phyloP scores from a whole-genome alignment of 1,140 invertebrate species.

The Acromyrmex charruanus region DNA sequence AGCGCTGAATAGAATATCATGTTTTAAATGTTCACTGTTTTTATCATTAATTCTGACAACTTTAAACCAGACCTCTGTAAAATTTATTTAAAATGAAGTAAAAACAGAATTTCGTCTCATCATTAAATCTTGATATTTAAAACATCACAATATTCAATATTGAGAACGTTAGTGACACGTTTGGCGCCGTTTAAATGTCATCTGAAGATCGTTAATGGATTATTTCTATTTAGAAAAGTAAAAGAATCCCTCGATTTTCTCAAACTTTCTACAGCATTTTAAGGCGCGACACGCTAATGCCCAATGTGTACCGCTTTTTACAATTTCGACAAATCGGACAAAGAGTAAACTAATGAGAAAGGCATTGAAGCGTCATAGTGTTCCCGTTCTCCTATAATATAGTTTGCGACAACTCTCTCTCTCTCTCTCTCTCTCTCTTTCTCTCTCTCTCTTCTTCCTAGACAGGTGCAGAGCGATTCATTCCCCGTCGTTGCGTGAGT shows the following conservation, averaged over 20 bases:
- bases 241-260: background rate
- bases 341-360: slow-evolving; percentile 9
- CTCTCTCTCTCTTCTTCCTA: slow-evolving; percentile 59
- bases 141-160: background rate
- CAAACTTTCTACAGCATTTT: slow-evolving; percentile 19
- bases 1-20: background rate
- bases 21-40: background rate
- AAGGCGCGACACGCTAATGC: background rate
- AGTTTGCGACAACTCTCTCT: slow-evolving; percentile 32
- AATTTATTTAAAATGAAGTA: slow-evolving; percentile 1
- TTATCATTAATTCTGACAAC: background rate
- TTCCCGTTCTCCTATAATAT: background rate
- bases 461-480: slow-evolving; percentile 69
- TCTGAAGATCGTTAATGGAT: background rate
- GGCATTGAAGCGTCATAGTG: background rate
- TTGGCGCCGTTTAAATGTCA: background rate
- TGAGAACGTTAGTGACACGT: background rate
- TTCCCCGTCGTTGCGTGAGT: slow-evolving; percentile 60
- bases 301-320: background rate
- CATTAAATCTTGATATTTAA: background rate
- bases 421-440: slow-evolving; percentile 65
- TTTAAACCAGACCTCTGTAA: background rate
- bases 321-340: slow-evolving; percentile 38
- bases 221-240: background rate
- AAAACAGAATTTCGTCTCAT: background rate